A percentile compares a stretch with the other conserved stretches of the same genome.
Conservation (phyloP, 2,113 vertebrate species). For the Loxodonta africana region DNA sequence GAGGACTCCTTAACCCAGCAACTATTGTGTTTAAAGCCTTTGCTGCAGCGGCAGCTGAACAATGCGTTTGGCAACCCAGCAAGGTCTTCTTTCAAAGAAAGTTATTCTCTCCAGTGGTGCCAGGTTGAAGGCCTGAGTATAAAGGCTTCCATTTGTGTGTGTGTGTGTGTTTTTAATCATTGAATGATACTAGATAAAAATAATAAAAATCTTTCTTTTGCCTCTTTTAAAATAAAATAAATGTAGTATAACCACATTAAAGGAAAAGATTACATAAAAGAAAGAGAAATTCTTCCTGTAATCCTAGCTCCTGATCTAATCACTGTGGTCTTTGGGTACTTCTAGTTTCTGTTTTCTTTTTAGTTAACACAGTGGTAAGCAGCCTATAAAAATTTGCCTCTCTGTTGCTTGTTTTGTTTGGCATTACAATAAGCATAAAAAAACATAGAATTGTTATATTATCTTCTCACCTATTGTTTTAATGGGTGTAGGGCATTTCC, state of each 20-base stretch:
- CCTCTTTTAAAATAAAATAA: background rate
- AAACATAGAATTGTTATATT: background rate
- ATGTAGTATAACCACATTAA: constrained; percentile 1
- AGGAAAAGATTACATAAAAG: background rate
- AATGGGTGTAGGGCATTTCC: background rate
- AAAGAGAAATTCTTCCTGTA: background rate
- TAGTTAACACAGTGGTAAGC: background rate
- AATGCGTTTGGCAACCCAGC: constrained; percentile 80
- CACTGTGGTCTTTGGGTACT: background rate
- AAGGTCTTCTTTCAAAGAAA: constrained; percentile 70
- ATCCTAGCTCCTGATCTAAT: background rate
- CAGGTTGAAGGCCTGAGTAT: background rate
- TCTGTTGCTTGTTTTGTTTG: constrained; percentile 9
- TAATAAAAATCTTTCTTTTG: background rate
- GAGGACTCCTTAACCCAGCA: constrained; percentile 81
- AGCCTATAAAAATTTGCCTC: background rate
- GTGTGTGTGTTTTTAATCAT: background rate
- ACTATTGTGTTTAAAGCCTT: constrained; percentile 27
- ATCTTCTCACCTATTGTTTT: background rate
- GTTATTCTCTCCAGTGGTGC: constrained; percentile 58
- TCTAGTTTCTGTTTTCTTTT: background rate
- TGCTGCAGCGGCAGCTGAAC: constrained; percentile 73
- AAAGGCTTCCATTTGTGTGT: background rate
- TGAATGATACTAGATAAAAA: background rate
- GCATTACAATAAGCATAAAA: background rate